Evolutionary conservation across 2,113 vertebrate species (phyloP).

Genomic region (Strigops habroptila): DNA sequence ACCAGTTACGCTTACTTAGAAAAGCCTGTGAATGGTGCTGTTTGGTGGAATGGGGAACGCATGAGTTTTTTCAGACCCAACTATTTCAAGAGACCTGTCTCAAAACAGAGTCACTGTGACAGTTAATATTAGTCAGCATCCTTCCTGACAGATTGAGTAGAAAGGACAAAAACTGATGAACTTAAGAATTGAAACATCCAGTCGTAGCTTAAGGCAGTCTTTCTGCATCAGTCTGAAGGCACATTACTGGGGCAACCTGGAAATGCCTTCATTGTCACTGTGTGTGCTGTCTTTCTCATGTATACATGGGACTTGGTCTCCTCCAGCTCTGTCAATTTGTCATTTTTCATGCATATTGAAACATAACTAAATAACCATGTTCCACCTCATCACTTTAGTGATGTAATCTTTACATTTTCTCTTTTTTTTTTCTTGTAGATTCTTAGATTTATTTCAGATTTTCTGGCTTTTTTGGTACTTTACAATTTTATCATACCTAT

Average conservation of each 20-base stretch:
- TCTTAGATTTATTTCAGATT: constrained; percentile 95
- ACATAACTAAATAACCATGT: not conserved
- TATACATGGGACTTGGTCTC: not conserved
- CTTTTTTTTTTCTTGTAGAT: constrained; percentile 76
- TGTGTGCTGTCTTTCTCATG: not conserved
- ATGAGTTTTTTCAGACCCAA: not conserved
- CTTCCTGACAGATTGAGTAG: not conserved
- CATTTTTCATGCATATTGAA: not conserved
- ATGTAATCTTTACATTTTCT: not conserved
- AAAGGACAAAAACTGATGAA: not conserved
- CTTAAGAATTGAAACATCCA: not conserved
- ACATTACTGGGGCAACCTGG: not conserved
- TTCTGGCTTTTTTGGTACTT: constrained; percentile 96
- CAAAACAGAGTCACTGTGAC: not conserved
- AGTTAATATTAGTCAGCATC: not conserved
- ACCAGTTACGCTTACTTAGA: not conserved
- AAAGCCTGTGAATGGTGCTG: not conserved
- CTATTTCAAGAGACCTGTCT: not conserved
- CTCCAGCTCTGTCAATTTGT: not conserved
- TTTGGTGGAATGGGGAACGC: not conserved
- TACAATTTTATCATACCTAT: constrained; percentile 99
- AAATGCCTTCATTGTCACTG: not conserved
- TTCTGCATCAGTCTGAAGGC: not conserved
- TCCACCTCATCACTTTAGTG: not conserved
- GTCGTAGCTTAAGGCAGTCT: not conserved